Evolutionary conservation across 2,113 vertebrate species (phyloP).

Genomic region (Hippocampus guttulatus): DNA sequence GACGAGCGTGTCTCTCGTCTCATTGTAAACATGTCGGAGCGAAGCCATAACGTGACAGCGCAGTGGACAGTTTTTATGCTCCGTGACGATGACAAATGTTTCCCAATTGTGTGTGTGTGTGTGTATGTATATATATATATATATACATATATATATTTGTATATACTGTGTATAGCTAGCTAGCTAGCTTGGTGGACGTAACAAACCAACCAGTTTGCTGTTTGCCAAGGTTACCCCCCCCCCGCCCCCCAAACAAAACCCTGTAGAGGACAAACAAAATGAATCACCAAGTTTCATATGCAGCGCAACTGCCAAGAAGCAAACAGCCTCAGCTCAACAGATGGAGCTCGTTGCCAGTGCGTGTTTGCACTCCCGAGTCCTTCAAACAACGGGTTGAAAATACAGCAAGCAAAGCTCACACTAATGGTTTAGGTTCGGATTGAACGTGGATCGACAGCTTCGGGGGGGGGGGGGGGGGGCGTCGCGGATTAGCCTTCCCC

Average conservation of each 20-base stretch:
- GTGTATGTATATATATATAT: too few species aligned
- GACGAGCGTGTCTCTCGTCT: too few species aligned
- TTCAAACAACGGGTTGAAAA: background rate
- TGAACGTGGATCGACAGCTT: constrained; percentile 15
- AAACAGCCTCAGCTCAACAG: constrained; percentile 9
- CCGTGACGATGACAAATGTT: too few species aligned
- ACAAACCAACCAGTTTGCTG: background rate
- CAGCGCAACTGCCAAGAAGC: constrained; percentile 26
- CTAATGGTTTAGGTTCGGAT: constrained; percentile 23
- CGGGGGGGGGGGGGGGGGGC: constrained; percentile 19
- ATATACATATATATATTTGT: too few species aligned
- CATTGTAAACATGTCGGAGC: too few species aligned
- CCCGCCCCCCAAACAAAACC: background rate
- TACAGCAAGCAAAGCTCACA: background rate
- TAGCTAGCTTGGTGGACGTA: background rate
- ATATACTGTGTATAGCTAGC: too few species aligned
- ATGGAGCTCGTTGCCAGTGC: constrained; percentile 1
- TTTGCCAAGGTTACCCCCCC: background rate
- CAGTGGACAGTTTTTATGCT: too few species aligned
- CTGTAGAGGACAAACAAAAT: constrained; percentile 22
- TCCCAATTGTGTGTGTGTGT: too few species aligned
- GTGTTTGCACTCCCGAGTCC: background rate
- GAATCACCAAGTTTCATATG: constrained; percentile 25
- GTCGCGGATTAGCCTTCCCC: background rate
- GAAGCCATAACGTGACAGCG: too few species aligned